Evolutionary conservation across 2,113 vertebrate species (phyloP), one percentile per base, ranked within the genome.

Genomic region (Eulacestoma nigropectus): DNA sequence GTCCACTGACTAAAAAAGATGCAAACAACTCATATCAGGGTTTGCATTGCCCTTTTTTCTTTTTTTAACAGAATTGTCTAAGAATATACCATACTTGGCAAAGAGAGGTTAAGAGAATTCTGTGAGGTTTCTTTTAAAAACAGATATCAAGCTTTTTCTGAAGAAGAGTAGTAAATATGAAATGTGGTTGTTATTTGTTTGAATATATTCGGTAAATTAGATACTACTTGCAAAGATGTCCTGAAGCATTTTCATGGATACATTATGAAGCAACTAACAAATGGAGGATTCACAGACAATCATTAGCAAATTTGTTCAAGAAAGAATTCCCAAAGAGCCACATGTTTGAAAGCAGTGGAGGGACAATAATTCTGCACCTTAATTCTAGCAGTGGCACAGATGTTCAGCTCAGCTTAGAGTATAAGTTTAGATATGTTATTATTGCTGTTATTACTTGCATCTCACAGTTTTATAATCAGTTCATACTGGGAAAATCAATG

Each of bases 41-140:
- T n/a, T n/a, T n/a, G 4, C 22, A 42, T 29, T 84, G 8, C 3
- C 8, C 0, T n/a, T 70, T 79, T 50, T 46, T 21, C 6, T 4
- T 5, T 29, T 70, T 37, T 64, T 3, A 14, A 56, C 6, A 41
- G 4, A 73, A 47, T 77, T 81, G 1, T 64, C 3, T 74, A 47
- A 77, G 35, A 63, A 44, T 5, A 1, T 47, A 8, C 3, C 46
- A 22, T 52, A 39, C 2, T 50, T 52, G 23, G 25, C 15, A 46
- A 33, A 46, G 8, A 5, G 4, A 73, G 8, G 1, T 39, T 81
- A 60, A 73, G 4, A 26, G 8, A 27, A 46, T 73, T 19, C 5
- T 2, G 0, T 55, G 26, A 69, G 6, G 10, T 73, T 60, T 67
- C n/a, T 89, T 86, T 83, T 41, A 57, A 79, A 79, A 86, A 57